Conservation (phyloP, 2,113 vertebrate genomes). For the Egretta garzetta region DNA sequence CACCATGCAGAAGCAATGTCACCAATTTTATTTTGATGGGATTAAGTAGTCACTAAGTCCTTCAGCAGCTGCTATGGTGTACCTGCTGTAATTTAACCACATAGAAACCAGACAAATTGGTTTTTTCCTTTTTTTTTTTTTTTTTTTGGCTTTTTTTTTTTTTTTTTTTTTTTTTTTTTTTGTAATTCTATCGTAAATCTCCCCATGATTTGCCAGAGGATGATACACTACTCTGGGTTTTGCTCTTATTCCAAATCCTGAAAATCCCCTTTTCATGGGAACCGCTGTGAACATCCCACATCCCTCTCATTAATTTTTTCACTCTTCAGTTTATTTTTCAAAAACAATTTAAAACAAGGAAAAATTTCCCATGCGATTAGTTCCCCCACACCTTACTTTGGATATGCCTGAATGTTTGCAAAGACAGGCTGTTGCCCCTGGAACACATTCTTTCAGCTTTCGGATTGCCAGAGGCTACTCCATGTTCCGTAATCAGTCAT, state of each 20-base stretch:
- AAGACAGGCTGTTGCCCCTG: neutral
- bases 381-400: neutral
- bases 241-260: neutral
- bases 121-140: neutral
- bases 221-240: neutral
- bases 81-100: neutral
- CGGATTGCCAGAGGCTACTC: neutral
- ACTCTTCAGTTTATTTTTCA: neutral
- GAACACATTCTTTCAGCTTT: neutral
- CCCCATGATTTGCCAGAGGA: neutral
- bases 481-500: neutral
- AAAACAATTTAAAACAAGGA: neutral
- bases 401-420: neutral
- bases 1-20: neutral
- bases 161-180: neutral
- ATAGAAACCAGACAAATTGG: neutral
- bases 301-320: neutral
- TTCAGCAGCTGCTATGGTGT: neutral
- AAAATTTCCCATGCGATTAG: neutral
- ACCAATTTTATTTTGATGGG: neutral
- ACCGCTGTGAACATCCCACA: neutral
- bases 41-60: neutral
- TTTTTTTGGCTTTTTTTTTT: rapidly evolving
- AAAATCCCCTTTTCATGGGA: neutral
- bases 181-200: neutral